Evolutionary conservation across 2,888 invertebrate species (phyloP), one percentile per base, ranked within the genome.

Genomic region (Cremastinae sp.): DNA sequence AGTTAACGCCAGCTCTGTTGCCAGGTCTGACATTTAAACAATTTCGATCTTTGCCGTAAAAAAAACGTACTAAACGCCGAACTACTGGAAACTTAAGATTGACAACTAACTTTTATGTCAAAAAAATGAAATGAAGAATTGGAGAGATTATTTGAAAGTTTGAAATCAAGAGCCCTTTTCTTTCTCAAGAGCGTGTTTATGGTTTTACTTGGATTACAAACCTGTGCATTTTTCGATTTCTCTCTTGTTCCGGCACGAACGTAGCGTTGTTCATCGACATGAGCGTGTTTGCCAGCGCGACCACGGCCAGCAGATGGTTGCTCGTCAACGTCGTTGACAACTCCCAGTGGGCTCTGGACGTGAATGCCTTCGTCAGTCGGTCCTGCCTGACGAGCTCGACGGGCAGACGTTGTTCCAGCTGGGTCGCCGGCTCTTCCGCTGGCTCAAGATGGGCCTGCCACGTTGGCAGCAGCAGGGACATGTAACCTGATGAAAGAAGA

Each of bases 231-330:
- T 95, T 94, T 79, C 96, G 92, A 80, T 93, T 94, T 70, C 95
- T 92, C 86, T 97, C 96, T 88, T 95, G 96, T 84, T 96, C 96
- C 0, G 96, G 95, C 78, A 97, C 94, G 90, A 98, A 98, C 45
- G 97, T 96, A 36, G 98, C 97, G 85, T 97, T 97, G 88, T 95
- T 97, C 97, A 99, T 98, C 0, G 98, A 97, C 97, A 99, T 97
- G 59, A 99, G 92, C 0, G 99, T 99, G 90, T 99, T 98, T 59
- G 98, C 96, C 70, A 98, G 92, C 0, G 98, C 96, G 64, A 99
- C 97, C 78, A 99, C 95, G 65, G 98, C 95, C 80, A 99, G 91
- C 77, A 99, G 92, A 90, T 99, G 99, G 90, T 98, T 97, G 12
- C 98, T 98, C 0, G 98, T 98, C 28, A 99, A 91, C 0, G 97